phyloP scores from a whole-genome alignment of 2,888 invertebrate genomes.

The Limnephilus auricula region DNA sequence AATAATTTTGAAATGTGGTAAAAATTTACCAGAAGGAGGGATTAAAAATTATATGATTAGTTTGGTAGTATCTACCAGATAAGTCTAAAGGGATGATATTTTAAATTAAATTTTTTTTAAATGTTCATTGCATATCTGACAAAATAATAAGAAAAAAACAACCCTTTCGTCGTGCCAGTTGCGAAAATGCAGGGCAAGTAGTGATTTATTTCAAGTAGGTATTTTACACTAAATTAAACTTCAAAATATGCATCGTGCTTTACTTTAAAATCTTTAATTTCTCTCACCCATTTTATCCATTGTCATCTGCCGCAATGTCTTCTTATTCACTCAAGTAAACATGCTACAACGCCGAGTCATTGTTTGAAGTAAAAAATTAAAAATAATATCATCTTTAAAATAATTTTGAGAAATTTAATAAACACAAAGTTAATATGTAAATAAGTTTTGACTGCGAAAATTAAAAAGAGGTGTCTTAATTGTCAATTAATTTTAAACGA shows the following conservation, averaged over 20 bases:
- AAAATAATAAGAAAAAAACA: slow-evolving; percentile 58
- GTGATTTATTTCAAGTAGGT: slow-evolving; percentile 44
- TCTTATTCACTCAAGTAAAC: slow-evolving; percentile 48
- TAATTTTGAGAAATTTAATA: background rate
- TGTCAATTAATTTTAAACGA: no score
- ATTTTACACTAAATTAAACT: slow-evolving; percentile 63
- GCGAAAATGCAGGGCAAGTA: slow-evolving; percentile 66
- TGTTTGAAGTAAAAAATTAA: background rate
- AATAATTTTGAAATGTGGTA: background rate
- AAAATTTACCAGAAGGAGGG: background rate
- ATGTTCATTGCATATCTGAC: slow-evolving; percentile 62
- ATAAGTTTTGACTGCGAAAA: background rate
- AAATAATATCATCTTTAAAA: background rate
- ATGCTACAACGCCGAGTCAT: slow-evolving; percentile 9
- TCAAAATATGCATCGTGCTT: slow-evolving; percentile 66
- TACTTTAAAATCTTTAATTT: slow-evolving; percentile 61
- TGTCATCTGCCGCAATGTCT: slow-evolving; percentile 56
- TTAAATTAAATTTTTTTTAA: background rate
- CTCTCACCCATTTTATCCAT: slow-evolving; percentile 64
- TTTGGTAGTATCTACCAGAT: background rate
- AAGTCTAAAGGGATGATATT: background rate
- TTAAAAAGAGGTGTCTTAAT: background rate
- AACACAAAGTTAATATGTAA: background rate
- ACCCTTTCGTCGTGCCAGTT: slow-evolving; percentile 65
- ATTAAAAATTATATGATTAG: background rate